Base-by-base conservation (phyloP, 2,113 vertebrate species). In the Nothoprocta perdicaria region DNA sequence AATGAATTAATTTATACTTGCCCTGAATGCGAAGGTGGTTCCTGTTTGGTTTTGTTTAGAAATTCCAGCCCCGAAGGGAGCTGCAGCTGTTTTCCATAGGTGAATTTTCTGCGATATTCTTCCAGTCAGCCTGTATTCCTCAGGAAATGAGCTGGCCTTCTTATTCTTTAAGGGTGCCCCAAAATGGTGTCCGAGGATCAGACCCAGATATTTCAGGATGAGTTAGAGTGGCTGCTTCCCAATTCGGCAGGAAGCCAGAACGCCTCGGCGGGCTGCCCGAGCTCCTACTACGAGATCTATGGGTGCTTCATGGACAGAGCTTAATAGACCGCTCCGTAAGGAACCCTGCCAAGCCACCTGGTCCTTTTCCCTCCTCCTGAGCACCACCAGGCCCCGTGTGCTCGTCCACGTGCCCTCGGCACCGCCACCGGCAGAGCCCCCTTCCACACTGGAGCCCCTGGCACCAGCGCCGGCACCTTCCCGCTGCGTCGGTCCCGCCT, bases 211-310 rank as follows among this genome's bases (percentile, higher is more conserved):
- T 96, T 95, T 96, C 94, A 96, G 96, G 96, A 96, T 95, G 96
- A 96, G 94, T 95, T 96, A 96, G 96, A 96, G 80, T 94, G 95
- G 92, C 94, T 96, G 76, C 92, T 96, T 91, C 92, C 95, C 95
- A 90, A 93, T 95, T 77, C 96, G 74, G 5, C 94, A 93, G 94
- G 94, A 96, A 91, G 92, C 75, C 96, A 96, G 76, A 94, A 55
- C 94, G 81, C 48, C 58, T 96, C 23, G 95, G 89, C 87, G 89
- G 95, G 76, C 85, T 80, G 89, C 80, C 89, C 95, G 96, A 96
- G 82, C 48, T 82, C 91, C n/a, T 93, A 83, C 95, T 96, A 93
- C 92, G 92, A 96, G 94, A 95, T 96, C 94, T 96, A 69, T 96
- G 95, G 89, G 93, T 96, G 76, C 96, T 95, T 96, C 95, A 92